Evolutionary conservation across 2,888 invertebrate genomes (phyloP).

Genomic region (Meliscaeva auricollis): DNA sequence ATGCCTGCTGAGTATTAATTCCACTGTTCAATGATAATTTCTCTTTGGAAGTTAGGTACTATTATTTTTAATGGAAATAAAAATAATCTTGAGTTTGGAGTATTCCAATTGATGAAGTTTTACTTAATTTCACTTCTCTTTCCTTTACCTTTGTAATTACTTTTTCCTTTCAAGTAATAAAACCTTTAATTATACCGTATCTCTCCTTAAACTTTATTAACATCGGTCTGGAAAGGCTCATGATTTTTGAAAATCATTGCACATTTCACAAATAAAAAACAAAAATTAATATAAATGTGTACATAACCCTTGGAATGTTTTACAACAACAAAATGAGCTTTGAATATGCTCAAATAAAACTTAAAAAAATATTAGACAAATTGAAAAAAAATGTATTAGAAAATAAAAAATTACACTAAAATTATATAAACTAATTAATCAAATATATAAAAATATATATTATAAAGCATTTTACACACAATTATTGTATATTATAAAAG

Average conservation of each 20-base stretch:
- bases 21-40: too few relatives aligned
- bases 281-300: constrained; percentile 9
- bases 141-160: too few relatives aligned
- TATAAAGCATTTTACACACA: constrained; percentile 26
- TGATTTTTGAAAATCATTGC: not conserved
- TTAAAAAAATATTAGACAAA: constrained; percentile 13
- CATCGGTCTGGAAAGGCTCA: too few relatives aligned
- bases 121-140: too few relatives aligned
- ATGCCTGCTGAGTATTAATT: too few relatives aligned
- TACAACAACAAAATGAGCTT: constrained; percentile 23
- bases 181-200: too few relatives aligned
- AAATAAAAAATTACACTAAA: not conserved
- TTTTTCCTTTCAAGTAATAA: too few relatives aligned
- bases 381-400: constrained; percentile 16
- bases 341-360: constrained; percentile 15
- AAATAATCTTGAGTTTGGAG: too few relatives aligned
- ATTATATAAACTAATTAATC: not conserved
- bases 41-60: too few relatives aligned
- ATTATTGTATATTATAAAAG: not conserved
- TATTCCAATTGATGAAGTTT: too few relatives aligned
- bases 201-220: too few relatives aligned
- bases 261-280: constrained; percentile 22
- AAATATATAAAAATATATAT: constrained; percentile 20
- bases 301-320: constrained; percentile 50
- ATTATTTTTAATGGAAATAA: too few relatives aligned